Percentiles rank a stretch among this genome's conserved stretches.
phyloP scores from a whole-genome alignment of 2,888 invertebrate genomes.

The Malthinus seriepunctatus region DNA sequence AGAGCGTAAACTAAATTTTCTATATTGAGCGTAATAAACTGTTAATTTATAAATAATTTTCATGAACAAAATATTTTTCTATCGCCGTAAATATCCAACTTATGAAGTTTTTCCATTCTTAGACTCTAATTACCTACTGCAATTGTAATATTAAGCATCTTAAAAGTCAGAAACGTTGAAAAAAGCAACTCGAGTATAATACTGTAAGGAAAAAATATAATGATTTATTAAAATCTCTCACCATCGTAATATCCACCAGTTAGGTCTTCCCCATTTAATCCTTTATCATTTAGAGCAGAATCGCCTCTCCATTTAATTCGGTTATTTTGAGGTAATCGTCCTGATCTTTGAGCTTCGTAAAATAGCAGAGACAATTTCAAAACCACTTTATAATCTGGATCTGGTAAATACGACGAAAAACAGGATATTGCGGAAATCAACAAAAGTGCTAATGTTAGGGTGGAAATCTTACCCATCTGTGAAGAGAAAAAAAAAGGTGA shows the following conservation, averaged over 20 bases:
- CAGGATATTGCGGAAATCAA: constrained; percentile 2
- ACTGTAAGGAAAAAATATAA: no score
- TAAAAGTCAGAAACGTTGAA: no score
- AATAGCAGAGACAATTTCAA: constrained; percentile 58
- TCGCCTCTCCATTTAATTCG: constrained; percentile 60
- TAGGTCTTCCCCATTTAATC: constrained; percentile 58
- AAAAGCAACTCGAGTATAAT: no score
- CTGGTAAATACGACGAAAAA: not conserved
- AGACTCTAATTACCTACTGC: no score
- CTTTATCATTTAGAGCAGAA: constrained; percentile 58
- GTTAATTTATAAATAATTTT: no score
- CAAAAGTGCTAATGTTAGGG: not conserved
- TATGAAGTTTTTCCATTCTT: no score
- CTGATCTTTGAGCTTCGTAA: constrained; percentile 62
- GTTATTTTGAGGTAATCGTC: constrained; percentile 56
- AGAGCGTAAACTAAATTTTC: no score
- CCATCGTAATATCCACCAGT: constrained; percentile 64
- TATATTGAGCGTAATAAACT: no score
- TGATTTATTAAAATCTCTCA: constrained; percentile 36
- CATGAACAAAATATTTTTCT: no score
- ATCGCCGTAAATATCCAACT: no score
- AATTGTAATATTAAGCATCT: no score
- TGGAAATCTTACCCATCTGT: constrained; percentile 14
- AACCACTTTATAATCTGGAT: constrained; percentile 54
- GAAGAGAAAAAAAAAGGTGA: no score